Percentiles rank a stretch among this genome's conserved stretches.
These are phyloP conservation scores for Eupristina koningsbergeri DNA, from an alignment of 1,140 invertebrate species.

Conservation along the genomic window DNA sequence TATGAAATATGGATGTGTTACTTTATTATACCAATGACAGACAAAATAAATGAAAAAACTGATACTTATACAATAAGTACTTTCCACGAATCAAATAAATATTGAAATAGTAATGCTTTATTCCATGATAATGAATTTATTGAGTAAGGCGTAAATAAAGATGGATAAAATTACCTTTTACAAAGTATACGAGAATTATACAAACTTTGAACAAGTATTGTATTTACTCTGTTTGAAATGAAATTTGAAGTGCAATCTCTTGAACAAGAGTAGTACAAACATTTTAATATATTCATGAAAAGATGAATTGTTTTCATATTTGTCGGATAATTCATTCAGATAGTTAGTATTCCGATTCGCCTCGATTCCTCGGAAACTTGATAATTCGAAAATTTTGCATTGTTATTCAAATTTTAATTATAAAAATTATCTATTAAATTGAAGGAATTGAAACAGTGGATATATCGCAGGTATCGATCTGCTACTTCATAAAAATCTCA, in stretches of 20 bases:
- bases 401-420: neutral
- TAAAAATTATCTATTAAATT: neutral
- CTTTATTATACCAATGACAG: too few relatives aligned
- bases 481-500: neutral
- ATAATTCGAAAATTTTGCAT: neutral
- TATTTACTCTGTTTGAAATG: neutral
- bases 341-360: neutral
- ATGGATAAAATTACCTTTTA: neutral
- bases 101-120: neutral
- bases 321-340: neutral
- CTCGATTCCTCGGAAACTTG: neutral
- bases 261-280: neutral
- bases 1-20: too few relatives aligned
- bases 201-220: neutral
- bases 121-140: neutral
- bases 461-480: neutral
- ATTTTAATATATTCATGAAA: neutral
- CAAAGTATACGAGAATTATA: neutral
- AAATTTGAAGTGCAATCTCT: neutral
- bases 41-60: too few relatives aligned
- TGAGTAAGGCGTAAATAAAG: neutral
- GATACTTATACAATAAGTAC: neutral
- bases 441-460: neutral
- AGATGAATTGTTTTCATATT: neutral
- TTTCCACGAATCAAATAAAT: neutral